Evolutionary conservation across 2,888 invertebrate genomes (phyloP).

Genomic region (Petrolisthes manimaculis): DNA sequence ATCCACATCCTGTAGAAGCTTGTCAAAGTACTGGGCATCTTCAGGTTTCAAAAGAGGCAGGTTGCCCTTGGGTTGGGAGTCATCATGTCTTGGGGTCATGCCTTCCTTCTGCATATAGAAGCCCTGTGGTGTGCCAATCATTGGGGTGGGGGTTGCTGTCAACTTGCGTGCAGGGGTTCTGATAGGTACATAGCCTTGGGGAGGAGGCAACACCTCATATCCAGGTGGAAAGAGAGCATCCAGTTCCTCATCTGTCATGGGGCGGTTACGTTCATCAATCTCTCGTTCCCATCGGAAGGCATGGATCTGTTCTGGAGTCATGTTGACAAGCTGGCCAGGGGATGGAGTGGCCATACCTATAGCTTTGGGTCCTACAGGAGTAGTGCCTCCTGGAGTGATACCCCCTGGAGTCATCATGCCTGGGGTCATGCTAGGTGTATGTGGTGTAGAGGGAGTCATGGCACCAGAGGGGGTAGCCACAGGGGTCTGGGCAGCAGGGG

Average conservation of each 20-base stretch:
- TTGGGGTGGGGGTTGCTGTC: slow-evolving; percentile 96
- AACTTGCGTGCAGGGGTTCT: slow-evolving; percentile 97
- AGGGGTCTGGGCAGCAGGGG: slow-evolving; percentile 79
- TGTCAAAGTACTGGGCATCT: slow-evolving; percentile 99
- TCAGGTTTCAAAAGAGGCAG: slow-evolving; percentile 99
- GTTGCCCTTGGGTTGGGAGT: slow-evolving; percentile 96
- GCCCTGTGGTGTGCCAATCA: slow-evolving; percentile 81
- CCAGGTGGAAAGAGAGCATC: slow-evolving; percentile 98
- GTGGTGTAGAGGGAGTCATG: slow-evolving; percentile 76
- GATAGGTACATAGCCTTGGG: slow-evolving; percentile 90
- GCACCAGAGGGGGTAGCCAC: slow-evolving; percentile 72
- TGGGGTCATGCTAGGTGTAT: slow-evolving; percentile 82
- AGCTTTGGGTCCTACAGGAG: slow-evolving; percentile 92
- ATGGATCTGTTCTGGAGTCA: slow-evolving; percentile 99
- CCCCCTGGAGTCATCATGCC: slow-evolving; percentile 86
- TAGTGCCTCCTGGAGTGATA: slow-evolving; percentile 80
- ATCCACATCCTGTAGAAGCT: slow-evolving; percentile 96
- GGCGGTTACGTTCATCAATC: slow-evolving; percentile 97
- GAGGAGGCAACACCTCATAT: slow-evolving; percentile 95
- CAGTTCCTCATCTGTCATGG: slow-evolving; percentile 95
- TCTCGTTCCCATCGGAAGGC: slow-evolving; percentile 98
- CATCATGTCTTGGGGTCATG: slow-evolving; percentile 79
- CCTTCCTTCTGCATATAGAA: slow-evolving; percentile 88
- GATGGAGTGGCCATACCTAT: slow-evolving; percentile 99
- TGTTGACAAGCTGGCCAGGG: slow-evolving; percentile 92